A percentile compares a stretch with the other conserved stretches of the same genome.
Evolutionary conservation across 1,140 invertebrate genomes (phyloP).

Genomic region (Bombus difficillimus): DNA sequence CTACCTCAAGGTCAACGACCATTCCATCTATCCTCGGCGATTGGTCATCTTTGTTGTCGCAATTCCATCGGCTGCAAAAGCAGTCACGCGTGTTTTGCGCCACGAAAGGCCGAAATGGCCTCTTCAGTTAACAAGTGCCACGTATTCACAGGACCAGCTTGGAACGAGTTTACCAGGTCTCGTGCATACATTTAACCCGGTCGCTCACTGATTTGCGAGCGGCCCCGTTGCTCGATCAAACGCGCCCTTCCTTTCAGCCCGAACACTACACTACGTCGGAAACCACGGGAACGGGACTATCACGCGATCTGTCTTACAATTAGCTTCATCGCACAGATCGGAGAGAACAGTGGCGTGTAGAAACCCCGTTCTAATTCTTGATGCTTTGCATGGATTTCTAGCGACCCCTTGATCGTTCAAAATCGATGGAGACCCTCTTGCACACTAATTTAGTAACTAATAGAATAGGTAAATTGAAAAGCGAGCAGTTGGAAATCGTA

Average conservation of each 20-base stretch:
- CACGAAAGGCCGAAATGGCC: constrained; percentile 49
- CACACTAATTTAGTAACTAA: too few species aligned
- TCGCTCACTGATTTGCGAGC: constrained; percentile 51
- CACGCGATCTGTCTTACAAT: constrained; percentile 33
- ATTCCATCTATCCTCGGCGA: constrained; percentile 14
- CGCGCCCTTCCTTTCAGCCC: constrained; percentile 18
- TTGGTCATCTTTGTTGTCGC: not conserved
- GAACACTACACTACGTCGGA: constrained; percentile 24
- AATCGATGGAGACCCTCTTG: too few species aligned
- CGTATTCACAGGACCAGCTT: constrained; percentile 36
- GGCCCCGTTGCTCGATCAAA: constrained; percentile 4
- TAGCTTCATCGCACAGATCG: not conserved
- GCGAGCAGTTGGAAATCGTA: too few species aligned
- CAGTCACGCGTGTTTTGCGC: constrained; percentile 57
- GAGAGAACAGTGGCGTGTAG: not conserved
- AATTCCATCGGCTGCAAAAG: constrained; percentile 5
- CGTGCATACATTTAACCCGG: constrained; percentile 64
- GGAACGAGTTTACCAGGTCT: constrained; percentile 63
- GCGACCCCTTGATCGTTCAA: not conserved
- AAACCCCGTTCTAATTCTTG: not conserved
- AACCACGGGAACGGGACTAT: constrained; percentile 5
- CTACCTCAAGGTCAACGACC: constrained; percentile 57
- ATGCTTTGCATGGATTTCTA: not conserved
- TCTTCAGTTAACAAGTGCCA: constrained; percentile 60
- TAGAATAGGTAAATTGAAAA: too few species aligned